Evolutionary conservation across 2,888 invertebrate genomes (phyloP), one percentile per base, ranked within the genome.

Genomic region (Cephus runcator): DNA sequence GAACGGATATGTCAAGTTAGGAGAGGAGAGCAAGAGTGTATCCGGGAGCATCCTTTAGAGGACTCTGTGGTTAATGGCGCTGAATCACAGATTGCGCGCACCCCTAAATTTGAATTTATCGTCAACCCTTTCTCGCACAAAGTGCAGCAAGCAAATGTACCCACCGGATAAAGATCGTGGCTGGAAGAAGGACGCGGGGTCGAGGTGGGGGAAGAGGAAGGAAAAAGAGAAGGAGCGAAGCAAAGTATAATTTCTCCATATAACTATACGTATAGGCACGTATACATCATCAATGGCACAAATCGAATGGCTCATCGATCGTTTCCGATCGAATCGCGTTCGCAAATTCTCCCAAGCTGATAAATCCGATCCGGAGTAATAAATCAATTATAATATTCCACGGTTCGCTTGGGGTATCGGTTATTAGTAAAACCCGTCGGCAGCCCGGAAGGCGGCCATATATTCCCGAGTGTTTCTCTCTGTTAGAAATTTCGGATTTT

Each of bases 321-420:
- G 40, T 15, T 40, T 40, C 40, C 40, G 40, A 40, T 40, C 40
- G 40, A 6, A 15, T 40, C 40, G 40, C 15, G 40, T 40, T 40
- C 40, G 40, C 6, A 40, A 40, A 40, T 15, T 40, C 15, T 40
- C 15, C 40, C 6, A 40, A 40, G 6, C 88, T 89, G 90, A 90
- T 90, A 90, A 91, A 91, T 90, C 86, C 88, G 86, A 85, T 85
- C 75, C 30, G 69, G 80, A 81, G 87, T 89, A 84, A 90, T 91
- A 91, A 91, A 91, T 91, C 91, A 91, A 91, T 91, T 91, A 91
- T 91, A 91, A 91, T 91, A 91, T 91, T 91, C 91, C 91, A 91
- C 89, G 91, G 89, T 90, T 91, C 88, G 90, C 88, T 91, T 88
- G 87, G 90, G 88, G 88, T 90, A 90, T 89, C 89, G 90, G 90